These are phyloP conservation scores for Prosapia bicincta DNA, from an alignment of 2,888 invertebrate genomes.

Conservation along the genomic window DNA sequence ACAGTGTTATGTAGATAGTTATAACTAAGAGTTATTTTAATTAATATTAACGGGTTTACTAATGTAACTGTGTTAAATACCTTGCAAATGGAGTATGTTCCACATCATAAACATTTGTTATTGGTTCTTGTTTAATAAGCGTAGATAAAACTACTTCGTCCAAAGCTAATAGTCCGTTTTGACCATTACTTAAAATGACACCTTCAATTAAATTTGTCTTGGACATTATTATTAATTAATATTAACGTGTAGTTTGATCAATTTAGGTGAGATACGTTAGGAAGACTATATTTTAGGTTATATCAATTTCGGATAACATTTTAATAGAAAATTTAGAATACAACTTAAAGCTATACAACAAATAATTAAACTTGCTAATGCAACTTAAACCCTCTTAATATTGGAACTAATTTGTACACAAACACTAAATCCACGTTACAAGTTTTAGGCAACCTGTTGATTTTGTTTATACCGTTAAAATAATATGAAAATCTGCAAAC, in stretches of 20 bases:
- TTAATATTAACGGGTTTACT: background rate
- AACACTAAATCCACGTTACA: background rate
- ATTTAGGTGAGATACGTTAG: too few species aligned
- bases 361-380: too few species aligned
- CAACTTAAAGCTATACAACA: too few species aligned
- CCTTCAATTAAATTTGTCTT: constrained; percentile 20
- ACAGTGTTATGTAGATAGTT: too few species aligned
- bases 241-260: too few species aligned
- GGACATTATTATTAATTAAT: constrained; percentile 7
- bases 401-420: too few species aligned
- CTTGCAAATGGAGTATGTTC: constrained; percentile 83
- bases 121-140: constrained; percentile 67
- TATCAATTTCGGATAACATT: background rate
- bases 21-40: too few species aligned
- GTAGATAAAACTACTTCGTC: constrained; percentile 52
- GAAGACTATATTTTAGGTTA: background rate
- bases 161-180: constrained; percentile 66
- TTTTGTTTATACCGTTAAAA: background rate
- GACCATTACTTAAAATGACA: constrained; percentile 23
- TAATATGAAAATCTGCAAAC: background rate
- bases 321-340: too few species aligned
- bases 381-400: too few species aligned
- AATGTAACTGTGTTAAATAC: constrained; percentile 48
- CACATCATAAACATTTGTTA: constrained; percentile 73
- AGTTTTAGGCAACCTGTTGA: background rate